Evolutionary conservation across 2,888 invertebrate genomes (phyloP).

Genomic region (Metalampra italica): DNA sequence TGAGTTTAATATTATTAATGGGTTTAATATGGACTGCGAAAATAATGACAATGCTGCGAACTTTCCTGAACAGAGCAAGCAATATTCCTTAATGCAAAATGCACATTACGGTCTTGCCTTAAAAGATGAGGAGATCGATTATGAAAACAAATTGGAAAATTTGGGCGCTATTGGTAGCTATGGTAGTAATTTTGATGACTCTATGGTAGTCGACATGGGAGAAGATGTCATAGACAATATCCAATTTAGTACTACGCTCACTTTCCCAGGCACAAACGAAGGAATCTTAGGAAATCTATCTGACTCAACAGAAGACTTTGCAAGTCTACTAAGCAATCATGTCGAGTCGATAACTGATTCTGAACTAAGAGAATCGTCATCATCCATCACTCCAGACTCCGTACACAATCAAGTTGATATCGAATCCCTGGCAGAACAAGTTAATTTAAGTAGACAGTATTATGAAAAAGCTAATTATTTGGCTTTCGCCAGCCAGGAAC

Average conservation of each 20-base stretch:
- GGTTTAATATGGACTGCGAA: conserved; percentile 87
- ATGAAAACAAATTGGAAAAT: conserved; percentile 87
- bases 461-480: conserved; percentile 73
- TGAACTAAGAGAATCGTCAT: conserved; percentile 84
- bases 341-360: conserved; percentile 82
- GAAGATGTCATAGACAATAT: conserved; percentile 88
- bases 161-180: conserved; percentile 79
- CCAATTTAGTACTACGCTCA: conserved; percentile 89
- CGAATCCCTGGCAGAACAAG: conserved; percentile 88
- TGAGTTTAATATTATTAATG: conserved; percentile 83
- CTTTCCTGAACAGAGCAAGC: conserved; percentile 80
- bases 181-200: conserved; percentile 84
- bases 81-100: conserved; percentile 89
- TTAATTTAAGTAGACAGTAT: conserved; percentile 79
- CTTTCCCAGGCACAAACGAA: conserved; percentile 88
- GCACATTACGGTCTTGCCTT: conserved; percentile 88
- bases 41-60: conserved; percentile 79
- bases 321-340: conserved; percentile 85
- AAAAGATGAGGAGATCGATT: conserved; percentile 90
- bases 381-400: conserved; percentile 84
- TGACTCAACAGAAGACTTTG: conserved; percentile 89
- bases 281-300: conserved; percentile 87
- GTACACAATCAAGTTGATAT: conserved; percentile 82
- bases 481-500: conserved; percentile 69
- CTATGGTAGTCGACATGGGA: conserved; percentile 91